Conservation (phyloP, 2,888 invertebrate species). For the Clanis bilineata region DNA sequence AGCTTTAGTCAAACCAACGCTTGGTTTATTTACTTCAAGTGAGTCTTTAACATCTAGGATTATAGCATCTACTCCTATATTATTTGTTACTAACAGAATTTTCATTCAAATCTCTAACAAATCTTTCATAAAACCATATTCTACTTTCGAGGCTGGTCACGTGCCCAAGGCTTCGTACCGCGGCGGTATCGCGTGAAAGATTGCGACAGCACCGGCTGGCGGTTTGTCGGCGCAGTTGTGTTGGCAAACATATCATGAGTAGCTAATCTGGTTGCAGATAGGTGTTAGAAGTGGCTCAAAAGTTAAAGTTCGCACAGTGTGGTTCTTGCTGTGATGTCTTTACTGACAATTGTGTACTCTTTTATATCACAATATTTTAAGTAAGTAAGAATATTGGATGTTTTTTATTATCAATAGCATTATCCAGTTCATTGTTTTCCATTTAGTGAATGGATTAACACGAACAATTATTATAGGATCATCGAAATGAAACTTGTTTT, state of each 20-base stretch:
- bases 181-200: constrained; percentile 7
- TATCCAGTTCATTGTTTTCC: too few relatives aligned
- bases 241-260: constrained; percentile 8
- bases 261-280: constrained; percentile 6
- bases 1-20: too few relatives aligned
- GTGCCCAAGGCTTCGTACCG: background rate
- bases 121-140: background rate
- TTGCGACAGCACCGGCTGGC: constrained; percentile 3
- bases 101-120: background rate
- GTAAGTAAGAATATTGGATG: too few relatives aligned
- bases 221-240: background rate
- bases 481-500: too few relatives aligned
- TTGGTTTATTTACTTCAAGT: too few relatives aligned
- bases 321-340: constrained; percentile 1
- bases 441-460: too few relatives aligned
- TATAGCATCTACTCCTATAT: background rate
- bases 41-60: too few relatives aligned
- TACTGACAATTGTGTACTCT: too few relatives aligned
- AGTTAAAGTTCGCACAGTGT: background rate
- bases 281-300: constrained; percentile 9
- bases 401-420: too few relatives aligned
- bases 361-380: too few relatives aligned
- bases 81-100: background rate
- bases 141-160: constrained; percentile 3
- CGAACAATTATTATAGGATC: too few relatives aligned